Conservation (phyloP, 2,113 vertebrate species). For the Chaenogobius annularis region DNA sequence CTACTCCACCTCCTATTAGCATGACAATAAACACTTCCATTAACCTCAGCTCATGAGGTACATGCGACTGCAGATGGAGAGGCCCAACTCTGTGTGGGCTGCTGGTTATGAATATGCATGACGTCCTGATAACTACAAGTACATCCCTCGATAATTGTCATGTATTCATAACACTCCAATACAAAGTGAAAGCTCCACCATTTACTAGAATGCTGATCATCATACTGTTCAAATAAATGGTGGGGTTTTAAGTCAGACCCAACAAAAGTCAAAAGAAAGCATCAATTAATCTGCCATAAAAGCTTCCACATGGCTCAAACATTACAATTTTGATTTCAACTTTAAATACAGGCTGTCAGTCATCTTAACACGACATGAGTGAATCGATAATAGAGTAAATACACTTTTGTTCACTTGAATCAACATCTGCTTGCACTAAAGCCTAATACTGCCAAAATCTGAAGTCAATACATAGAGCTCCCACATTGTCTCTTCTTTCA, state of each 20-base stretch:
- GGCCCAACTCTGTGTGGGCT: slow-evolving; percentile 10
- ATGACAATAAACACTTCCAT: slow-evolving; percentile 51
- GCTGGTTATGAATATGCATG: not conserved
- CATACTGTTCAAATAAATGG: not conserved
- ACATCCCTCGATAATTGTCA: slow-evolving; percentile 6
- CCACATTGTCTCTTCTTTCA: not conserved
- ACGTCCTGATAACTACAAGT: not conserved
- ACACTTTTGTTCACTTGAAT: slow-evolving; percentile 1
- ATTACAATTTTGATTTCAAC: not conserved
- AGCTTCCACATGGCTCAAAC: slow-evolving; percentile 11
- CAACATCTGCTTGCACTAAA: slow-evolving; percentile 9
- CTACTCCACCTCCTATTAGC: slow-evolving; percentile 28
- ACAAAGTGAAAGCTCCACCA: slow-evolving; percentile 4
- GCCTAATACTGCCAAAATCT: slow-evolving; percentile 2
- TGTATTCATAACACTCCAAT: slow-evolving; percentile 2
- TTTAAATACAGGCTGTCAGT: slow-evolving; percentile 30
- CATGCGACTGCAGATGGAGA: slow-evolving; percentile 10
- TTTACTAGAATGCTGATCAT: not conserved
- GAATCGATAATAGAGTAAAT: slow-evolving; percentile 15
- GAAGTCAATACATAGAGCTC: not conserved
- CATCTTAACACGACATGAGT: slow-evolving; percentile 22
- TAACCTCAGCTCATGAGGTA: slow-evolving; percentile 29
- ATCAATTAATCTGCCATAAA: slow-evolving; percentile 9
- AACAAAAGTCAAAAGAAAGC: slow-evolving; percentile 14
- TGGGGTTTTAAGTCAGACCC: slow-evolving; percentile 2